Base-by-base conservation (phyloP, 2,888 invertebrate species). In the Corbicula japonica region DNA sequence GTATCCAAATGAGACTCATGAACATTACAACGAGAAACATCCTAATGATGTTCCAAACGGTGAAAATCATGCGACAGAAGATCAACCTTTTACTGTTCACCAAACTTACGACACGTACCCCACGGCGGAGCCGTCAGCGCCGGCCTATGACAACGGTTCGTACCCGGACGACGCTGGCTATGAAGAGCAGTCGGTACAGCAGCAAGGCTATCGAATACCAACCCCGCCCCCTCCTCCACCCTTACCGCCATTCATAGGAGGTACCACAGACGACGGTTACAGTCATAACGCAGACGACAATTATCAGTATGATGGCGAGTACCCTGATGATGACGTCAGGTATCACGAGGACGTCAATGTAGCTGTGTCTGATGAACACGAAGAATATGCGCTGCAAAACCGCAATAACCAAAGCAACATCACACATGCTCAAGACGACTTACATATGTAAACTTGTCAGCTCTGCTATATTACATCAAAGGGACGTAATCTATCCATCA, bases 1-100 rank as follows among this genome's bases (percentile, higher is more conserved):
- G 82, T 82, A 82, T 48, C 79, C 83, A 2, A 58, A 83, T 56
- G 79, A 83, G 30, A 65, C 65, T 23, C 62, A 38, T 2, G 54
- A 38, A 18, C 26, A 26, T 52, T 23, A 38, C 23, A 52, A 58
- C 18, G 21, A 38, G 46, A 52, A 34, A 35, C 18, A 15, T n/a
- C n/a, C 21, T 1, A 61, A 52, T 46, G 34, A 6, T 10, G n/a
- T n/a, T 21, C 6, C 12, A 61, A 21, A 58, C 26, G 32, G 52
- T 34, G 54, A 38, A 46, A 61, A 41, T 32, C 10, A 26, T 44
- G 54, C 46, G 48, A 46, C 23, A 21, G 71, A 71, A 21, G 50
- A 23, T 12, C 34, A 60, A 28, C 32, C 63, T n/a, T 65, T 44
- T 32, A 71, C 76, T 6, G 70, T 76, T 12, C 60, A 61, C 44